Conservation (phyloP, 1,140 invertebrate species). For the Meloidogyne exigua region DNA sequence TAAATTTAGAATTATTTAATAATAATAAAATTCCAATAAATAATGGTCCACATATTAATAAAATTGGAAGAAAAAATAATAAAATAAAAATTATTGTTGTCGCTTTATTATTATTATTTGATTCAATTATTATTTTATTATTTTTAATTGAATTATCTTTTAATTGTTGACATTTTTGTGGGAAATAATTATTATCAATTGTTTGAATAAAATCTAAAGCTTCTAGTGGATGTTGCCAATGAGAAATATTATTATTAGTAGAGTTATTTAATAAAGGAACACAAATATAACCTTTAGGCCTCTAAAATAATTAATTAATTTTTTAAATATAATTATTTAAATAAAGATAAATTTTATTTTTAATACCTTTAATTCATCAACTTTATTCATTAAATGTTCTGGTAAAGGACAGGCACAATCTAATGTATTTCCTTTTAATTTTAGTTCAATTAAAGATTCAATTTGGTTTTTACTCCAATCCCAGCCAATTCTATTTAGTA, state of each 20-base stretch:
- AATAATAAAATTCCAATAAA: constrained; percentile 1
- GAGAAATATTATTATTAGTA: background rate
- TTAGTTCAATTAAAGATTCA: background rate
- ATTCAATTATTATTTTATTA: background rate
- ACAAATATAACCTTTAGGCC: background rate
- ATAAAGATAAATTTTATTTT: background rate
- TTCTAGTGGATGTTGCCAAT: constrained; percentile 1
- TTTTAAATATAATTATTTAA: no score
- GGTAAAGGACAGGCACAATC: background rate
- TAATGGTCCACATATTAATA: background rate
- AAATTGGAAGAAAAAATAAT: background rate
- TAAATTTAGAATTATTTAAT: background rate
- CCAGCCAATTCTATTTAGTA: background rate
- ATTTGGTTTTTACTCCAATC: background rate
- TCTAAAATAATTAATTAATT: background rate
- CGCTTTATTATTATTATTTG: background rate
- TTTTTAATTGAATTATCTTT: background rate
- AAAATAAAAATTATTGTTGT: no score
- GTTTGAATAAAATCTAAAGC: background rate
- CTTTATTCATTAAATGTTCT: background rate
- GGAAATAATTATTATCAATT: background rate
- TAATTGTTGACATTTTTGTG: background rate
- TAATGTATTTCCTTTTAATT: background rate
- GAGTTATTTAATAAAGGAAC: background rate
- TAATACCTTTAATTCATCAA: background rate